A percentile compares a stretch with the other conserved stretches of the same genome.
Evolutionary conservation across 2,797 vertebrate species (phyloP).

Genomic region (Phyllotis vaccarum): DNA sequence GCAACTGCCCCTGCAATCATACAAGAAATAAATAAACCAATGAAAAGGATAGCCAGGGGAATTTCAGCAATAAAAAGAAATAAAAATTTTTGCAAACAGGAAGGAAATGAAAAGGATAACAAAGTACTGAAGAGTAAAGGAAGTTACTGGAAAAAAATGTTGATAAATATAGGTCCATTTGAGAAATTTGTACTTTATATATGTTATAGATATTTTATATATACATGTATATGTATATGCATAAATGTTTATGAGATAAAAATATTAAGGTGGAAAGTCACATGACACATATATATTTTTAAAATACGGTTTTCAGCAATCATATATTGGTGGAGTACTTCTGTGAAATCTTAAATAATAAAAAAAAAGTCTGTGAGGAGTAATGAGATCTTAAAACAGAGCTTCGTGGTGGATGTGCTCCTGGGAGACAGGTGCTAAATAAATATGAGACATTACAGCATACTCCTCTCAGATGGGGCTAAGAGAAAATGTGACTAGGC

Average conservation of each 20-base stretch:
- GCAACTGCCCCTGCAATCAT: no score
- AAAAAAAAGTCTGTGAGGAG: slow-evolving; percentile 52
- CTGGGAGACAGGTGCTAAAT: slow-evolving; percentile 17
- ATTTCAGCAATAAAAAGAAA: slow-evolving; percentile 49
- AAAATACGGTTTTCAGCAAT: slow-evolving; percentile 61
- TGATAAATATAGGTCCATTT: slow-evolving; percentile 16
- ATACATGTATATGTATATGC: neutral
- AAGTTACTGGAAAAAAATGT: neutral
- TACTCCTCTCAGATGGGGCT: neutral
- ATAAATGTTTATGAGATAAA: neutral
- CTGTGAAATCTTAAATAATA: slow-evolving; percentile 64
- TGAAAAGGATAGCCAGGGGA: neutral
- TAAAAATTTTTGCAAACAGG: slow-evolving; percentile 1
- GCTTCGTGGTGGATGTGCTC: neutral
- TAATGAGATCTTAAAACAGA: slow-evolving; percentile 73
- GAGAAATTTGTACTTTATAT: neutral
- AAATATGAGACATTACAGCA: slow-evolving; percentile 21
- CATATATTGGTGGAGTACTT: slow-evolving; percentile 30
- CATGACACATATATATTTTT: slow-evolving; percentile 15
- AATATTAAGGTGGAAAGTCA: slow-evolving; percentile 63
- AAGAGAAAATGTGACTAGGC: neutral
- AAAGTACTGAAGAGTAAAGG: neutral
- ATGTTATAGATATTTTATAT: neutral
- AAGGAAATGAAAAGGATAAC: neutral
- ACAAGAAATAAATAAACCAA: neutral